Percentiles rank a stretch among this genome's conserved stretches.
phyloP scores from a whole-genome alignment of 1,140 invertebrate genomes.

The Megathymus violae region DNA sequence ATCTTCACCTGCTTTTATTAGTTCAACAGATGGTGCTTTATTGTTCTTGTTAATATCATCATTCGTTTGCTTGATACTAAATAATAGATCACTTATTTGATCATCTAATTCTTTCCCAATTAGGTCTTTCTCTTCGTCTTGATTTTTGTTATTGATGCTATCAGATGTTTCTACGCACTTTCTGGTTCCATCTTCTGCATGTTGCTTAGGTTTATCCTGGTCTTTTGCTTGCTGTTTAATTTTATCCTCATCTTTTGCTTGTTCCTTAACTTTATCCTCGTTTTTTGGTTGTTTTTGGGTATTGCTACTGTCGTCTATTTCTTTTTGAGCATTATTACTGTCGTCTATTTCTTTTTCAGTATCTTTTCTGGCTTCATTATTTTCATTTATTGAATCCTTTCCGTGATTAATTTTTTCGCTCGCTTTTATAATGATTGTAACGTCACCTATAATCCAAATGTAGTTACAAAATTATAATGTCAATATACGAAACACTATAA shows the following conservation, averaged over 20 bases:
- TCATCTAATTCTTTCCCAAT: conserved; percentile 45
- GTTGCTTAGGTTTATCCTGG: too few species aligned
- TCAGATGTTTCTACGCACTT: not conserved
- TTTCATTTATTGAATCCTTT: conserved; percentile 16
- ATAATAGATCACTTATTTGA: conserved; percentile 56
- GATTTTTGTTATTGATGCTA: not conserved
- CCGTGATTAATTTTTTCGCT: conserved; percentile 42
- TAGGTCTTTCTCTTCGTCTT: conserved; percentile 5
- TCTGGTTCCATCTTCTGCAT: conserved; percentile 7
- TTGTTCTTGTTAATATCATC: conserved; percentile 22
- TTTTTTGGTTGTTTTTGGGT: conserved; percentile 13
- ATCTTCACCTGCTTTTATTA: conserved; percentile 15
- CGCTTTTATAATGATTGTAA: conserved; percentile 50
- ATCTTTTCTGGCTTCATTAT: conserved; percentile 4
- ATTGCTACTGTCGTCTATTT: not conserved
- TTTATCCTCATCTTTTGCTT: too few species aligned
- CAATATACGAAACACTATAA: conserved; percentile 7
- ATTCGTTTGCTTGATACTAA: conserved; percentile 49
- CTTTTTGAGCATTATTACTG: not conserved
- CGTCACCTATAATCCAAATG: conserved; percentile 42
- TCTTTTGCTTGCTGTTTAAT: too few species aligned
- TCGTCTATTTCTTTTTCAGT: conserved; percentile 19
- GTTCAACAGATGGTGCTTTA: conserved; percentile 7
- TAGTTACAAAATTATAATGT: conserved; percentile 9
- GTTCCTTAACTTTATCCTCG: not conserved